Percentiles rank a stretch among this genome's conserved stretches.
phyloP scores from a whole-genome alignment of 2,797 vertebrate species.

The Enteromius paludinosus region DNA sequence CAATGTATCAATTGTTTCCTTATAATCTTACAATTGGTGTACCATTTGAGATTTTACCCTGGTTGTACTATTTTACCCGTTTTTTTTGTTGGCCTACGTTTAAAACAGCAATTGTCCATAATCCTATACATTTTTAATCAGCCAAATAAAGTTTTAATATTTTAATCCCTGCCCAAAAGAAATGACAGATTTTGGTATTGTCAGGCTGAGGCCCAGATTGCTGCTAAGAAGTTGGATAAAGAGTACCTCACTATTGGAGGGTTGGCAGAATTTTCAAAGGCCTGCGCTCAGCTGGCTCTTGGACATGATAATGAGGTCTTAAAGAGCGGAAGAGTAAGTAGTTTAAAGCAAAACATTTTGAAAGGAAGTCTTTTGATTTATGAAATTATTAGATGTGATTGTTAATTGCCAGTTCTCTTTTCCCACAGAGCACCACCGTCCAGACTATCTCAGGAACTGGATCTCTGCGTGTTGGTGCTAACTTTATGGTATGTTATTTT shows the following conservation, averaged over 20 bases:
- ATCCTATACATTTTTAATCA: background rate
- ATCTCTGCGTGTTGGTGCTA: conserved; percentile 91
- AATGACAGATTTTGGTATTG: conserved; percentile 17
- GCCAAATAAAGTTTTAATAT: conserved; percentile 16
- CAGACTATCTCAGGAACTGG: conserved; percentile 98
- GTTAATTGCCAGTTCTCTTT: background rate
- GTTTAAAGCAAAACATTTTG: conserved; percentile 1
- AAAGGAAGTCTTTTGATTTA: background rate
- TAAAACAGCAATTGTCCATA: conserved; percentile 22
- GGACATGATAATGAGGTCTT: conserved; percentile 89
- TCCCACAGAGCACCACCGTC: conserved; percentile 87
- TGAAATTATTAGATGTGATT: conserved; percentile 13
- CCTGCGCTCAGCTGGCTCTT: conserved; percentile 89
- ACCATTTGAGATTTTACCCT: background rate
- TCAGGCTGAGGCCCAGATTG: conserved; percentile 91
- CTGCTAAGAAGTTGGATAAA: conserved; percentile 93
- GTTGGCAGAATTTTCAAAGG: conserved; percentile 88
- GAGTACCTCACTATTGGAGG: conserved; percentile 92
- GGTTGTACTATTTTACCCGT: background rate
- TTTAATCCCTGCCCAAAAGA: conserved; percentile 9
- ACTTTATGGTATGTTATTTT: conserved; percentile 86
- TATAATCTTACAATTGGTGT: background rate
- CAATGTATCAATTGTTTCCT: background rate
- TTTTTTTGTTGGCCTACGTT: background rate
- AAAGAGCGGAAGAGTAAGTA: conserved; percentile 89